These are phyloP conservation scores for Sceliomorpha sp. DNA, from an alignment of 2,888 invertebrate genomes.

Conservation along the genomic window DNA sequence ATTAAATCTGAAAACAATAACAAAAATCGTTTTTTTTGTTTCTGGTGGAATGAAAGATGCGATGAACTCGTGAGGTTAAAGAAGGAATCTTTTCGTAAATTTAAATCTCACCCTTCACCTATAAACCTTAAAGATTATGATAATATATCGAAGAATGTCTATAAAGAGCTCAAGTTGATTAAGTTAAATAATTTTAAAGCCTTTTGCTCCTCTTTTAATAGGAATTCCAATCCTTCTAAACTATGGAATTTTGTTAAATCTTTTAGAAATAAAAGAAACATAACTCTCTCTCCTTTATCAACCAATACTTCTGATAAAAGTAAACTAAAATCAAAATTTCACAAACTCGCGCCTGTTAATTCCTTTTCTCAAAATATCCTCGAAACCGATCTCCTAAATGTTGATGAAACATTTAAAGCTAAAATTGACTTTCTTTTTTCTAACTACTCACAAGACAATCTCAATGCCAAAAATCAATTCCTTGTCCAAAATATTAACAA, in stretches of 20 bases:
- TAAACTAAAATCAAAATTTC: neutral
- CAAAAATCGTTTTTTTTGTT: neutral
- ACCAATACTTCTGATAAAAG: too few species aligned
- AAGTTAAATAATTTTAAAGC: neutral
- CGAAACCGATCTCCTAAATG: neutral
- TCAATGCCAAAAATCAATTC: too few species aligned
- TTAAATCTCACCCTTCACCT: neutral
- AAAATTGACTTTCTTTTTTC: neutral
- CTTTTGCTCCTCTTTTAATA: too few species aligned
- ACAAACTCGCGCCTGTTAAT: neutral
- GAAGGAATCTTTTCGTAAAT: neutral
- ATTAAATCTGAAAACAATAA: neutral
- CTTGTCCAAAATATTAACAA: too few species aligned
- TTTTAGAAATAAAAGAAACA: too few species aligned
- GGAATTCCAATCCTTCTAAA: too few species aligned
- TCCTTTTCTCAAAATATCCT: neutral
- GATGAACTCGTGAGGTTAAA: neutral
- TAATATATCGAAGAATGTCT: neutral
- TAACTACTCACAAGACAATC: neutral
- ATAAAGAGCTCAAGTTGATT: neutral
- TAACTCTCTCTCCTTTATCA: too few species aligned
- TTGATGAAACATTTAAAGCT: neutral
- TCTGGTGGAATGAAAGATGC: constrained; percentile 1
- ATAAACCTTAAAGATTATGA: neutral
- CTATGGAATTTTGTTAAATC: too few species aligned